Base-by-base conservation (phyloP, 2,797 vertebrate genomes). In the Florisuga fusca region DNA sequence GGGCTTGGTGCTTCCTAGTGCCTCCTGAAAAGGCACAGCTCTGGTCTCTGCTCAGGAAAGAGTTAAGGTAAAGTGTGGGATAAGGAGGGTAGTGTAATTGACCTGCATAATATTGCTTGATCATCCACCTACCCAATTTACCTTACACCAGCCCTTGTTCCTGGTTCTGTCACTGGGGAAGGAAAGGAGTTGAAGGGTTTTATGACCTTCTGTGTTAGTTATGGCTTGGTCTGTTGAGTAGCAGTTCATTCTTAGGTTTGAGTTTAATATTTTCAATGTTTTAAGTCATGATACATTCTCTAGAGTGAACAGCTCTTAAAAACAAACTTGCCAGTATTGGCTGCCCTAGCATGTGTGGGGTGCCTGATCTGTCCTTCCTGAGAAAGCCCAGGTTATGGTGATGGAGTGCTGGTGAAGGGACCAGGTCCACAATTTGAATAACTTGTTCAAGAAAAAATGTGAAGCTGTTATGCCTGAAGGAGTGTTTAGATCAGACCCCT, bases 1-100 rank as follows among this genome's bases (percentile, higher is more conserved):
- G 48, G 23, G 19, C 43, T 63, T 43, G 29, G 26, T 59, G 27
- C 36, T 75, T 11, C 0, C 0, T 12, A 41, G 14, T 1, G 1
- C 57, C 73, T 78, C 23, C 33, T 18, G 54, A 79, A 84, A 54
- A 43, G 68, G 26, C 54, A 81, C 50, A 77, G 31, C 15, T 77
- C 31, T 59, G 8, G 26, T 69, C 29, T 84, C 25, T 53, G 64
- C 46, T 71, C 62, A 50, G 74, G 58, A 68, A 58, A 71, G 68
- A 51, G 45, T 53, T 59, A 22, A 41, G 38, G 18, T 41, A 34
- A 72, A 81, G 31, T 7, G 2, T 7, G 2, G 11, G 10, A 18
- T 50, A 31, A 92, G 48, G 33, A 54, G 31, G 45, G 57, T n/a
- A 48, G n/a, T 67, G 38, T 66, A 36, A 29, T 14, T 43, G 34